Percentiles rank a stretch among this genome's conserved stretches.
phyloP scores from a whole-genome alignment of 2,888 invertebrate genomes.

The Phengaris arion region DNA sequence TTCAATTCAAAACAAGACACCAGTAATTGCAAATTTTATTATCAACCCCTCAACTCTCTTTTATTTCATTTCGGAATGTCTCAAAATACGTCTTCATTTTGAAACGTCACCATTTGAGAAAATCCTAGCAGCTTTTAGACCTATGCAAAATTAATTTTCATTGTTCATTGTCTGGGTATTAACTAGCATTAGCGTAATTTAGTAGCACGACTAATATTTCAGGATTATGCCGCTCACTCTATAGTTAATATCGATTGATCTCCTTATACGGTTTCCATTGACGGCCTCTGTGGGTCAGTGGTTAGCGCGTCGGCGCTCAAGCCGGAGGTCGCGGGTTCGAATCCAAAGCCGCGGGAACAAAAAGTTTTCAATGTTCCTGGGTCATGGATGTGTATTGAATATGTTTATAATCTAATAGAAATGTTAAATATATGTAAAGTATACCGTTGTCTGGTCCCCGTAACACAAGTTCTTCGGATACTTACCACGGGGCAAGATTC shows the following conservation, averaged over 20 bases:
- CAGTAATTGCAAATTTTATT: slow-evolving; percentile 6
- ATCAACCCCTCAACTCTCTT: not conserved
- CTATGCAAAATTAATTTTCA: slow-evolving; percentile 5
- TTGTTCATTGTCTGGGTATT: not conserved
- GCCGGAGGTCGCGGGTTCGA: not conserved
- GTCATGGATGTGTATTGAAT: too few relatives aligned
- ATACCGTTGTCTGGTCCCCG: too few relatives aligned
- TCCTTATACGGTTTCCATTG: not conserved
- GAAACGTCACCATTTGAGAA: not conserved
- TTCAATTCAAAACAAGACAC: slow-evolving; percentile 5
- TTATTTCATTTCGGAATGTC: not conserved
- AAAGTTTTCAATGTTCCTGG: too few relatives aligned
- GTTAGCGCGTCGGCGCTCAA: too few relatives aligned
- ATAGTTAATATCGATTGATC: not conserved
- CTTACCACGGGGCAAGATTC: too few relatives aligned
- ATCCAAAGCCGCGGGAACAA: too few relatives aligned
- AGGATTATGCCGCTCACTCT: not conserved
- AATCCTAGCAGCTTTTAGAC: not conserved
- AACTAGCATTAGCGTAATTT: not conserved
- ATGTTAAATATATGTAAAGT: too few relatives aligned
- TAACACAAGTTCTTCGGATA: too few relatives aligned
- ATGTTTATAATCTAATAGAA: too few relatives aligned
- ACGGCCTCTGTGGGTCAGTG: too few relatives aligned
- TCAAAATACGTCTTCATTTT: too few relatives aligned
- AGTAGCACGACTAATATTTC: not conserved